phyloP scores from a whole-genome alignment of 2,797 vertebrate genomes.

The Poeciliopsis paucimaculata region DNA sequence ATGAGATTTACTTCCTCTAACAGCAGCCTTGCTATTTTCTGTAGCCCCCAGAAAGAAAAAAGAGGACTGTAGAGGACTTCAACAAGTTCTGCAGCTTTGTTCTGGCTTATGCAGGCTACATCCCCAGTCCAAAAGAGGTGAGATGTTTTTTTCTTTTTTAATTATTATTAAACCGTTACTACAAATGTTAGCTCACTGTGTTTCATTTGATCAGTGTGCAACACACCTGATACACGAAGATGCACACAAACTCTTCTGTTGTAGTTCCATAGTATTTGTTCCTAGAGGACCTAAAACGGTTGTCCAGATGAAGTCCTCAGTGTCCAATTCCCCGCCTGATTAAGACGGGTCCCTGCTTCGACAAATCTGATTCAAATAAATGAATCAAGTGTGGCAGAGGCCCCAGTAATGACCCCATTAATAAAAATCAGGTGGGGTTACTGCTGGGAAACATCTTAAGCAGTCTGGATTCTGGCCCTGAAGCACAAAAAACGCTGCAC shows the following conservation, averaged over 20 bases:
- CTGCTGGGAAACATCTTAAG: not conserved
- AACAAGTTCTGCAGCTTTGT: slow-evolving; percentile 96
- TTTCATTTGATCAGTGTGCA: not conserved
- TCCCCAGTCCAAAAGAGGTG: slow-evolving; percentile 90
- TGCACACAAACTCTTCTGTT: not conserved
- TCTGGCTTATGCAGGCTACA: slow-evolving; percentile 92
- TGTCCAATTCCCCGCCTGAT: not conserved
- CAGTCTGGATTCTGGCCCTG: not conserved
- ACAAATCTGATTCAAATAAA: not conserved
- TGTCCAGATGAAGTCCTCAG: not conserved
- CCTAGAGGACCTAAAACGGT: not conserved
- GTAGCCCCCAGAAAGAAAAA: slow-evolving; percentile 89
- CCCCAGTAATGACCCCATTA: not conserved
- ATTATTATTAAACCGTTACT: not conserved
- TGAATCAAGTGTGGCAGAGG: not conserved
- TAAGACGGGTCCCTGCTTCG: not conserved
- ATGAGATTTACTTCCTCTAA: slow-evolving; percentile 14
- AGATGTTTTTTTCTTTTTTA: slow-evolving; percentile 10
- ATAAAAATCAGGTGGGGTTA: not conserved
- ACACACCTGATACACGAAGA: not conserved
- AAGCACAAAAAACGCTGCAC: too few species aligned
- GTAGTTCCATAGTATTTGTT: not conserved
- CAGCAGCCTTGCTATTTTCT: slow-evolving; percentile 27
- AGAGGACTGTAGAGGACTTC: slow-evolving; percentile 93
- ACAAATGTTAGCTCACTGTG: not conserved